These are phyloP conservation scores for Anas platyrhynchos DNA, from an alignment of 2,113 vertebrate species.

Conservation along the genomic window DNA sequence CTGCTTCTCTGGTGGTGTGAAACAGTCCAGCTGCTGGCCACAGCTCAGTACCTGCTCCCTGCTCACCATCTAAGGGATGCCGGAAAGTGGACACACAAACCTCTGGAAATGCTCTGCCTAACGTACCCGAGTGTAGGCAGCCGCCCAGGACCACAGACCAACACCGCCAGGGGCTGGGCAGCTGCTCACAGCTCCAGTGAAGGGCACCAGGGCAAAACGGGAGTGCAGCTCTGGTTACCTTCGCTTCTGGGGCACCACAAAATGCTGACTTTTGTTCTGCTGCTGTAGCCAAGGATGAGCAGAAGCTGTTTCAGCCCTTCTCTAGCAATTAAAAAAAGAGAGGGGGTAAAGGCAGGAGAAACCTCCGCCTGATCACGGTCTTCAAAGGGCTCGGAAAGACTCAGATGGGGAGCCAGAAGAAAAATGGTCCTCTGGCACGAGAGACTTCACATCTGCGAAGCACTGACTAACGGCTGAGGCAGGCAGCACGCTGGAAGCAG, in stretches of 20 bases:
- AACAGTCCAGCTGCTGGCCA: not conserved
- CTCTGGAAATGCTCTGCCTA: not conserved
- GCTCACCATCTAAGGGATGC: not conserved
- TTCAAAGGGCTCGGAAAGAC: not conserved
- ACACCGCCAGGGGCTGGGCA: not conserved
- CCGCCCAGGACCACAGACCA: not conserved
- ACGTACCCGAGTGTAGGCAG: not conserved
- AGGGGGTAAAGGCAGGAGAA: not conserved
- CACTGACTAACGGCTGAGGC: not conserved
- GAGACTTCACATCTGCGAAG: constrained; percentile 15
- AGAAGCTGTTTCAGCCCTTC: not conserved
- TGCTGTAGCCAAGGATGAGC: not conserved
- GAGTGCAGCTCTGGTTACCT: not conserved
- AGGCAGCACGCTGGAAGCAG: constrained; percentile 12
- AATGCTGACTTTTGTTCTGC: not conserved
- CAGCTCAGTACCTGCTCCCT: not conserved
- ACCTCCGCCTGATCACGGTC: not conserved
- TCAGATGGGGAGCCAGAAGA: not conserved
- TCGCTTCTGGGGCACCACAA: not conserved
- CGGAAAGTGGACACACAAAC: not conserved
- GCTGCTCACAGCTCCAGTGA: not conserved
- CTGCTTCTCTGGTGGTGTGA: not conserved
- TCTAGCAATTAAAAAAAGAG: not conserved
- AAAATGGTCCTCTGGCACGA: constrained; percentile 19
- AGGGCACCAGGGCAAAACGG: not conserved